Percentiles rank a stretch among this genome's conserved stretches.
Conservation (phyloP, 1,140 invertebrate species). For the Nymphalis io region DNA sequence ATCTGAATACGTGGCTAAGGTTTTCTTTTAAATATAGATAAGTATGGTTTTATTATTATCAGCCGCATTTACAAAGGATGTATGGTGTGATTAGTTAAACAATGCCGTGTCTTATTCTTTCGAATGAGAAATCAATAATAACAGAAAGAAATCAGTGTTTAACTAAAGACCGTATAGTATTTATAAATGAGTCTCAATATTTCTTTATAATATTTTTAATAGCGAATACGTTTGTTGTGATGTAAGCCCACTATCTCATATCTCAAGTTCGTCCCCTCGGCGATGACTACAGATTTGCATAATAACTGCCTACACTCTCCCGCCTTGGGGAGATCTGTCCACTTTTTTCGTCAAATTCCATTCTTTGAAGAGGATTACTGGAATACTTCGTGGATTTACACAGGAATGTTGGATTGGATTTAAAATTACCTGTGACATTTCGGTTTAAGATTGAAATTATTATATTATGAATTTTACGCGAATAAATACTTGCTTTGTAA, state of each 20-base stretch:
- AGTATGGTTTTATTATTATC: background rate
- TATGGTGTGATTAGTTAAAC: too few species aligned
- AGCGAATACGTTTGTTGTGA: constrained; percentile 18
- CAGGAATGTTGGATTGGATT: constrained; percentile 43
- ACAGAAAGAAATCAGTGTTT: too few species aligned
- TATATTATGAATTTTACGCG: constrained; percentile 1
- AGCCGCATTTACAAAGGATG: too few species aligned
- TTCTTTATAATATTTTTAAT: background rate
- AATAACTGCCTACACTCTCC: constrained; percentile 57
- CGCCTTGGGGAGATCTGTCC: constrained; percentile 50
- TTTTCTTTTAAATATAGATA: too few species aligned
- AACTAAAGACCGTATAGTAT: too few species aligned
- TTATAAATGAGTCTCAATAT: background rate
- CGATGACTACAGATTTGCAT: constrained; percentile 67
- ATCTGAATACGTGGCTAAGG: too few species aligned
- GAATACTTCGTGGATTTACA: constrained; percentile 51
- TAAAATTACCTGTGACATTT: constrained; percentile 44
- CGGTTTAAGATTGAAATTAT: constrained; percentile 4
- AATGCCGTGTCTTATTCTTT: too few species aligned
- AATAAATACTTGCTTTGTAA: background rate
- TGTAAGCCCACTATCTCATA: constrained; percentile 42
- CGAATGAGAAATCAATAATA: too few species aligned
- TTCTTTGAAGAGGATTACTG: constrained; percentile 56
- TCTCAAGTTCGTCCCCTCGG: constrained; percentile 50
- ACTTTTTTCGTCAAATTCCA: constrained; percentile 70